These are phyloP conservation scores for Syngnathus typhle DNA, from an alignment of 2,113 vertebrate species.

Conservation along the genomic window DNA sequence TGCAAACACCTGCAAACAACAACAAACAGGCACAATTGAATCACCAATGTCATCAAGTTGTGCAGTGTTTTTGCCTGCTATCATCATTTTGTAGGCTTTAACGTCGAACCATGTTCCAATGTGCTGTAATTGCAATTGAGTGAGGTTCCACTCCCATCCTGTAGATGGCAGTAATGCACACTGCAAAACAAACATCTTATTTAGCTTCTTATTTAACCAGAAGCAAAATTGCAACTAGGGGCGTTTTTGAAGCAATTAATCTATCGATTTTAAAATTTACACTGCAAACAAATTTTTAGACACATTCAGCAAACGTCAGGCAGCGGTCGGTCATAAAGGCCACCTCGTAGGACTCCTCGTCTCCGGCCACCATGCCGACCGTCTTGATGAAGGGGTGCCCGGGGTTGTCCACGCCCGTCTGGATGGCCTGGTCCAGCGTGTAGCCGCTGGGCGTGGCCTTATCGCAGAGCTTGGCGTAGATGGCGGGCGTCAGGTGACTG, in stretches of 20 bases:
- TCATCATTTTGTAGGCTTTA: no score
- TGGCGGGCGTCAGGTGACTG: constrained; percentile 82
- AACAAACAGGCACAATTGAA: neutral
- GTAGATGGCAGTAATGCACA: neutral
- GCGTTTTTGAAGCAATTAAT: no score
- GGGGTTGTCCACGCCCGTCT: constrained; percentile 96
- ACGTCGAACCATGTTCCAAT: no score
- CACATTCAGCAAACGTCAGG: neutral
- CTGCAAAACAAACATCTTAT: no score
- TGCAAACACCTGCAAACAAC: constrained; percentile 82
- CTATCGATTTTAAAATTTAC: no score
- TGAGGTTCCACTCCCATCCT: neutral
- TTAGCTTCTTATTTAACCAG: no score
- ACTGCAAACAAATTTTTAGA: no score
- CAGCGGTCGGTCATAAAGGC: constrained; percentile 17
- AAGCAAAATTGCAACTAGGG: no score
- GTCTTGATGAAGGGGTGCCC: constrained; percentile 95
- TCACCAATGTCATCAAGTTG: no score
- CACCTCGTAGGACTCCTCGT: constrained; percentile 96
- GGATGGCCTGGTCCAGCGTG: constrained; percentile 93
- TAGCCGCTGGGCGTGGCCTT: constrained; percentile 86
- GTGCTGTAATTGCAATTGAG: neutral
- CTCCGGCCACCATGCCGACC: constrained; percentile 84
- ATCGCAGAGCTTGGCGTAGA: constrained; percentile 87
- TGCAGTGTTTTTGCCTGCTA: no score